Evolutionary conservation across 2,888 invertebrate genomes (phyloP), one percentile per base, ranked within the genome.

Genomic region (Calliscelio sp.): DNA sequence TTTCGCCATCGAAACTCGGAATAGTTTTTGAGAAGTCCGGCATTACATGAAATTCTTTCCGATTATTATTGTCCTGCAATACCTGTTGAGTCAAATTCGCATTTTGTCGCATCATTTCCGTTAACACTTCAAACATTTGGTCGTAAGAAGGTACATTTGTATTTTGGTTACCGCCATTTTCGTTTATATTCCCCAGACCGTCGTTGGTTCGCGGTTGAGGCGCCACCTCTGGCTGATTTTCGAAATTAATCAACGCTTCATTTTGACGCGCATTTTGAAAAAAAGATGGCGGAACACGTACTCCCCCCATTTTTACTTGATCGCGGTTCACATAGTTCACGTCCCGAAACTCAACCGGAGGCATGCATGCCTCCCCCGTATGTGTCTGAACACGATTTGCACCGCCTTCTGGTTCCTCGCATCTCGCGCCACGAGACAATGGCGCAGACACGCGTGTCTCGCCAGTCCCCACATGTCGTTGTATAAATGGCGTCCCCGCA

Each of bases 21-120:
- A 71, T 57, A 6, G 71, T 71, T 44, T 71, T 71, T 24, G 70
- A 32, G 38, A 70, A 70, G 16, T 70, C 55, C 6, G 53, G 70
- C 55, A 70, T 70, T 6, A 70, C 18, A 55, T 32, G 22, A 55
- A 55, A 70, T 28, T 70, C 70, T 16, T 10, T 10, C 11, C 18
- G 46, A 16, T 18, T 10, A 46, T 0, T n/a, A 55, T n/a, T 49
- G 44, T 6, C 32, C 57, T 41, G 70, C 2, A 35, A 0, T 20
- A 70, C 2, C 24, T 70, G 70, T 41, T 70, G 70, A 8, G 57
- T 55, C 1, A 32, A 32, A 70, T 51, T 55, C 5, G 18, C 11
- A 35, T 70, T 70, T 53, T 55, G 70, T 10, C 11, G 70, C 7
- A 70, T 38, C 70, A 49, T 61, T 16, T 46, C 46, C 18, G 46